Evolutionary conservation across 2,888 invertebrate genomes (phyloP), one percentile per base, ranked within the genome.

Genomic region (Caenorhabditis sp.): DNA sequence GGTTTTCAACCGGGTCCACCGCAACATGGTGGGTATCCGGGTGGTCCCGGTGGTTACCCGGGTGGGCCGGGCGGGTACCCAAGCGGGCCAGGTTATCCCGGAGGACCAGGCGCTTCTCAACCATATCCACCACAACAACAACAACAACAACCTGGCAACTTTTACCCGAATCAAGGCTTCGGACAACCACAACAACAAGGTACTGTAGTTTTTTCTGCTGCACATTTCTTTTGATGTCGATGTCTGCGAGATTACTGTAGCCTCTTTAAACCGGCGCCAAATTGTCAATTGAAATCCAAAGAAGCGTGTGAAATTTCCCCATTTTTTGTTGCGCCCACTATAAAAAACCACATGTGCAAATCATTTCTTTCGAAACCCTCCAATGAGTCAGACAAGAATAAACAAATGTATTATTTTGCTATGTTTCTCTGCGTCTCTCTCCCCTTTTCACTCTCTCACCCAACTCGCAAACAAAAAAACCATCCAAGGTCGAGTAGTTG

Each of bases 121-220:
- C 76, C 57, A 26, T 66, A 75, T 23, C 70, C 63, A 43, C 43
- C 43, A 51, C 51, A 51, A 51, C 57, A 26, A 58, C 57, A 58
- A 58, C 21, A 58, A 19, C 36, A 31, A 8, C n/a, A 31, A 1
- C 36, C 3, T 36, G 26, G n/a, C 6, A 58, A 58, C 36, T 58
- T 36, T 21, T 36, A 58, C n/a, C 31, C 57, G 19, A 58, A 72
- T 51, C 72, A 72, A 36, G 72, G 72, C 58, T 68, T 62, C 23
- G 68, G 68, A 54, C 72, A 72, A 50, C 68, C 64, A 60, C 14
- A 50, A 4, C 4, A 50, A 50, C 17, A 14, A 14, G 19, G n/a
- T n/a, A n/a, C 19, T n/a, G 50, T 50, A 19, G 50, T 14, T 50
- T 14, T 37, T 37, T 37, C 10, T 37, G n/a, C n/a, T n/a, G n/a